These are phyloP conservation scores for Ophioninae sp. DNA, from an alignment of 2,888 invertebrate species.

Conservation along the genomic window DNA sequence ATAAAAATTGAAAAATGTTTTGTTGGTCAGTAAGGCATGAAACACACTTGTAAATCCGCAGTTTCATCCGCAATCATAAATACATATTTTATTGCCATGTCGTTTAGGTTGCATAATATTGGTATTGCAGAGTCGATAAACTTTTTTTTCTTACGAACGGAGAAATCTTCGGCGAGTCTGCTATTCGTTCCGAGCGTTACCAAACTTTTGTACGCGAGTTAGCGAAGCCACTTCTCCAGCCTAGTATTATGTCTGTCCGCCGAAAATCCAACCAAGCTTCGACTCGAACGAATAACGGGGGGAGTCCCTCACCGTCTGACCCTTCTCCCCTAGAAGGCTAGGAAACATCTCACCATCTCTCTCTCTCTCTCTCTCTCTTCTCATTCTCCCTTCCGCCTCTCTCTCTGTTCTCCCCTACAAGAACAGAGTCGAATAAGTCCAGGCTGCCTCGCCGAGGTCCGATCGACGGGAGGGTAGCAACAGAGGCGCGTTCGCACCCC, in stretches of 20 bases:
- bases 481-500: slow-evolving; percentile 27
- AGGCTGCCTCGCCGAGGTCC: not conserved
- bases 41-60: no score
- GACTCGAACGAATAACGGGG: not conserved
- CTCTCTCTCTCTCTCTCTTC: not conserved
- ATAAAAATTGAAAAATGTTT: no score
- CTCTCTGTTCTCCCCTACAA: not conserved
- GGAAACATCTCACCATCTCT: not conserved
- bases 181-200: not conserved
- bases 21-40: no score
- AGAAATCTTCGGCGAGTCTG: not conserved
- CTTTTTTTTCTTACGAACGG: not conserved
- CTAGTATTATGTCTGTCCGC: not conserved
- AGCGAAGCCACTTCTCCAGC: not conserved
- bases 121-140: no score
- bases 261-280: not conserved
- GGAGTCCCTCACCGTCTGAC: not conserved
- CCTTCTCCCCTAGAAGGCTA: not conserved
- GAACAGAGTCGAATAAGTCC: slow-evolving; percentile 23
- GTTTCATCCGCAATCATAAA: no score
- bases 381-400: not conserved
- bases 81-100: no score
- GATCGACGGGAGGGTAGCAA: slow-evolving; percentile 58
- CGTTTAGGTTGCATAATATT: no score
- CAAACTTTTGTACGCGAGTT: not conserved